Conservation (phyloP, 2,888 invertebrate species). For the Gymnosoma rotundatum region DNA sequence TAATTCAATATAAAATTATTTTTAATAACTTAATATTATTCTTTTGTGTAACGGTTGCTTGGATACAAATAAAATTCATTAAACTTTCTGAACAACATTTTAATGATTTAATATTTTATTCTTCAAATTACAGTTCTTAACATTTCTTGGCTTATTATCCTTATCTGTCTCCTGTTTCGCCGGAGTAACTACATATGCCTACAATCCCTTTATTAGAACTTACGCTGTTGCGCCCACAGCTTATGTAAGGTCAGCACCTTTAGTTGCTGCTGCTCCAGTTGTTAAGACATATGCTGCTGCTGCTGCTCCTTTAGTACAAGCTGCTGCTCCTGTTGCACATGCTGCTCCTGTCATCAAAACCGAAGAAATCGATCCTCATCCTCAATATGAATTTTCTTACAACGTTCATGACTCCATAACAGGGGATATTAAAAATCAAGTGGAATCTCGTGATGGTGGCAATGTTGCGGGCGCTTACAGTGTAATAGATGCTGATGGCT, state of each 20-base stretch:
- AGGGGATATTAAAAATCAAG: conserved; percentile 83
- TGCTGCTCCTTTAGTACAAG: conserved; percentile 45
- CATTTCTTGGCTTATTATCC: conserved; percentile 75
- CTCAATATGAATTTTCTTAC: conserved; percentile 83
- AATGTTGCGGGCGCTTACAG: conserved; percentile 84
- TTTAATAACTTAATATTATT: too few relatives aligned
- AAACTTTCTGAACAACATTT: too few relatives aligned
- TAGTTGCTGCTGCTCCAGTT: conserved; percentile 46
- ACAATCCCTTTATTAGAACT: conserved; percentile 73
- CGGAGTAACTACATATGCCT: conserved; percentile 76
- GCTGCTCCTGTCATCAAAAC: conserved; percentile 53
- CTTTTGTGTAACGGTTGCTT: too few relatives aligned
- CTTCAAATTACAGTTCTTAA: conserved; percentile 73
- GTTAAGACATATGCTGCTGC: conserved; percentile 30
- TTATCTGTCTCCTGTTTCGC: conserved; percentile 74
- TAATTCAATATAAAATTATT: too few relatives aligned
- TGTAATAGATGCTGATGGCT: conserved; percentile 84
- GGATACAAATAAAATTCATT: too few relatives aligned
- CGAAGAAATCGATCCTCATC: conserved; percentile 76
- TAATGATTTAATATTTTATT: not conserved
- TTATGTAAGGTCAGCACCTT: conserved; percentile 16
- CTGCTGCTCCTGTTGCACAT: conserved; percentile 42
- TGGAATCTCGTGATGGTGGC: conserved; percentile 83
- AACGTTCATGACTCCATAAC: conserved; percentile 83
- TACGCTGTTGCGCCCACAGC: conserved; percentile 48